Percentiles rank a stretch among this genome's conserved stretches.
These are phyloP conservation scores for Drosophila pegasa DNA, from an alignment of 2,888 invertebrate genomes.

Conservation along the genomic window DNA sequence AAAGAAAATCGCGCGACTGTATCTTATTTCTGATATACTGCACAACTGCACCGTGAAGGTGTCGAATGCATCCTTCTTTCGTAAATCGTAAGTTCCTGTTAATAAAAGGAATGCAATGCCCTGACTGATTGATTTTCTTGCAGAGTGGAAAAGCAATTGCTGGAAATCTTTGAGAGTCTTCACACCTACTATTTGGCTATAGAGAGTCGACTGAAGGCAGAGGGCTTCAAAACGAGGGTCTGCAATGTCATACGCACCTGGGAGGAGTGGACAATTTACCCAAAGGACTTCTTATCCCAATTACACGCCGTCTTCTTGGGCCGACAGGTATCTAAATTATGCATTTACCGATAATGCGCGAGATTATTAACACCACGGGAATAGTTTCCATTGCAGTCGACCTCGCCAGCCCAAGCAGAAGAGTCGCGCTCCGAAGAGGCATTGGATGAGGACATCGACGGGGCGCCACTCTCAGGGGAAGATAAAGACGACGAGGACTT, in stretches of 20 bases:
- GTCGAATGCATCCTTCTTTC: slow-evolving; percentile 96
- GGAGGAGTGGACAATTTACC: slow-evolving; percentile 99
- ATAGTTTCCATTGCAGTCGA: slow-evolving; percentile 39
- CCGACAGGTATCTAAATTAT: slow-evolving; percentile 83
- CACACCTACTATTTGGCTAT: slow-evolving; percentile 90
- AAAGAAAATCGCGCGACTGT: slow-evolving; percentile 96
- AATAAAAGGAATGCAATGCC: rapidly evolving
- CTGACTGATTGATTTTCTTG: neutral
- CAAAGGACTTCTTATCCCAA: slow-evolving; percentile 94
- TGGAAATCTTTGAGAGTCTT: slow-evolving; percentile 91
- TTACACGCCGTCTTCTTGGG: slow-evolving; percentile 97
- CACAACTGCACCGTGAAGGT: slow-evolving; percentile 99
- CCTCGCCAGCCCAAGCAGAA: slow-evolving; percentile 64
- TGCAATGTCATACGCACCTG: slow-evolving; percentile 96
- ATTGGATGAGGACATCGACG: slow-evolving; percentile 84
- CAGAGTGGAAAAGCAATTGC: slow-evolving; percentile 93
- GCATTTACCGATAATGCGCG: too few relatives aligned
- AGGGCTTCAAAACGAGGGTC: slow-evolving; percentile 96
- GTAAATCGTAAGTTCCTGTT: slow-evolving; percentile 89
- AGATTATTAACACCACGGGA: neutral
- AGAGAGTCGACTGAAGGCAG: slow-evolving; percentile 95
- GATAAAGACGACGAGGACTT: slow-evolving; percentile 88
- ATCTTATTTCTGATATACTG: slow-evolving; percentile 97
- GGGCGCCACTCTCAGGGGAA: slow-evolving; percentile 86
- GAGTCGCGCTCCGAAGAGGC: slow-evolving; percentile 73